phyloP scores from a whole-genome alignment of 1,140 invertebrate species.

The Cydia fagiglandana region DNA sequence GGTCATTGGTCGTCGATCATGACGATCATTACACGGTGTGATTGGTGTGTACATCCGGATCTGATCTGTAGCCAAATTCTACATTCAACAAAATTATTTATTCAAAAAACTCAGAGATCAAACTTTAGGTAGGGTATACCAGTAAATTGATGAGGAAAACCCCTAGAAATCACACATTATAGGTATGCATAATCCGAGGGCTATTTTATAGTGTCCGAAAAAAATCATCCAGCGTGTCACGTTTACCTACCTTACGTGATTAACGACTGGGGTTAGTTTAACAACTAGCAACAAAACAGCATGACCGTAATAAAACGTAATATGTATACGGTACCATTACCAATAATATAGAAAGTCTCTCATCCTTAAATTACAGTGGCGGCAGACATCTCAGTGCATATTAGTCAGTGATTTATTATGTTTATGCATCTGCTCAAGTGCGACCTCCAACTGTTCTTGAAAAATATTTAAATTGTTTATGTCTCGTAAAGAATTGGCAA shows the following conservation, averaged over 20 bases:
- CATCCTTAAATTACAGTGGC: constrained; percentile 23
- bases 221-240: no score
- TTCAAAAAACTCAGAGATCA: no score
- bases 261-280: no score
- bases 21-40: not conserved
- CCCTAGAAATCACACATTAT: no score
- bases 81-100: no score
- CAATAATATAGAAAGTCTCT: constrained; percentile 36
- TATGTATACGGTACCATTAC: not conserved
- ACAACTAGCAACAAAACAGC: no score
- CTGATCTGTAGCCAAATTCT: not conserved
- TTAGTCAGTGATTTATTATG: constrained; percentile 66
- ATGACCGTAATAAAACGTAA: no score
- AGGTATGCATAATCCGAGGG: no score
- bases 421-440: constrained; percentile 51
- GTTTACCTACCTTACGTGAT: no score
- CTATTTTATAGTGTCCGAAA: no score
- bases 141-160: no score
- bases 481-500: constrained; percentile 59
- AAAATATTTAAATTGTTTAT: constrained; percentile 58
- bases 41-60: not conserved
- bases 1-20: not conserved
- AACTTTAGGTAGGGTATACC: no score
- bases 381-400: constrained; percentile 54
- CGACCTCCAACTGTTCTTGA: constrained; percentile 44